Base-by-base conservation (phyloP, 2,797 vertebrate species). In the Girardinus metallicus region DNA sequence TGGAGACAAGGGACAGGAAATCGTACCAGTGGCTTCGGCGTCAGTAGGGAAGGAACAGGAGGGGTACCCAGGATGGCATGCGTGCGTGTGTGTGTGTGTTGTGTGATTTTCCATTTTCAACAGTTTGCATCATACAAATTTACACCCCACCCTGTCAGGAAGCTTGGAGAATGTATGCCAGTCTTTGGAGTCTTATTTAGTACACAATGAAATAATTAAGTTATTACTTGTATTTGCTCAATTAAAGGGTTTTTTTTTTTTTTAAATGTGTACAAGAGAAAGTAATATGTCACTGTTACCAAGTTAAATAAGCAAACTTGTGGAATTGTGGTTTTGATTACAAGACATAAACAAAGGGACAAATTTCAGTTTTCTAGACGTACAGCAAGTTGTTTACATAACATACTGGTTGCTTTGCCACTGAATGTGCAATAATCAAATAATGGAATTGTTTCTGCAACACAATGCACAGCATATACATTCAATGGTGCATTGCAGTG, bases 41-140 rank as follows among this genome's bases (percentile, higher is more conserved):
- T 94, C 89, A 79, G 82, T 87, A 79, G 90, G 93, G 94, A 94
- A 94, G 95, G 93, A 94, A 93, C 90, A 84, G 94, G 94, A 94
- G 93, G 91, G 88, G 91, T 91, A 74, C 87, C 87, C 89, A 86
- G 88, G 87, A 87, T 86, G 80, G 79, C n/a, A n/a, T n/a, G n/a
- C n/a, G n/a, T n/a, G n/a, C n/a, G n/a, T 64, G 86, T 91, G 77
- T 88, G 60, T 88, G 51, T 85, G 74, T 76, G 83, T 74, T 78
- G 71, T 79, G 80, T 73, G 77, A 84, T 88, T 89, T 93, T 79
- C 86, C 49, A 23, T 87, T 83, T 70, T 83, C 44, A 83, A 44
- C 73, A 46, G 62, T 81, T 78, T 62, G 71, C 77, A 77, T 88
- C 79, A 55, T 66, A 76, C 72, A 74, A 55, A 44, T 72, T 51